Conservation (phyloP, 2,797 vertebrate genomes). For the Gobio occitaniae region DNA sequence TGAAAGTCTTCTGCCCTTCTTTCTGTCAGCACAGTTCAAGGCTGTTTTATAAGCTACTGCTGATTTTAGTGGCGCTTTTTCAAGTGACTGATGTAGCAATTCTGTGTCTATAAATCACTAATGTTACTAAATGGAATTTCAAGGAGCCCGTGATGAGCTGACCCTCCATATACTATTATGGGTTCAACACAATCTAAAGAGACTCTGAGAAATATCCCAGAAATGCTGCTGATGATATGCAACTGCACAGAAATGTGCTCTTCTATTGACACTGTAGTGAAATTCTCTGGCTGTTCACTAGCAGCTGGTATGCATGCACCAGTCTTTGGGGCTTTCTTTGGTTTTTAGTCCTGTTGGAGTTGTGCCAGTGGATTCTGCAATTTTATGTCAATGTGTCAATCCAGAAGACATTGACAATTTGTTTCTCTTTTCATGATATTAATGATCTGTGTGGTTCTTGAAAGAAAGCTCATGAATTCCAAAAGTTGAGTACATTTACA, state of each 20-base stretch:
- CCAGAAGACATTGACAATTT: slow-evolving; percentile 49
- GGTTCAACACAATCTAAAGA: neutral
- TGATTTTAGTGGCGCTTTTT: neutral
- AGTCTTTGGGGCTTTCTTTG: slow-evolving; percentile 63
- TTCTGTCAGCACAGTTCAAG: slow-evolving; percentile 7
- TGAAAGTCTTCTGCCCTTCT: slow-evolving; percentile 1
- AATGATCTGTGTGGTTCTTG: slow-evolving; percentile 62
- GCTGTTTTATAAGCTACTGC: slow-evolving; percentile 19
- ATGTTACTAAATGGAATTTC: slow-evolving; percentile 17
- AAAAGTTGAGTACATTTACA: slow-evolving; percentile 60
- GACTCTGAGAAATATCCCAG: slow-evolving; percentile 1
- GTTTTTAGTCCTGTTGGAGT: slow-evolving; percentile 69
- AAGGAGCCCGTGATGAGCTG: neutral
- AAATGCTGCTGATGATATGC: slow-evolving; percentile 61
- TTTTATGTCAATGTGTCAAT: slow-evolving; percentile 2
- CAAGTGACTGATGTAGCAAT: neutral
- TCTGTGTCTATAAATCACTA: slow-evolving; percentile 5
- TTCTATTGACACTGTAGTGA: slow-evolving; percentile 58
- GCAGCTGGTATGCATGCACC: slow-evolving; percentile 64
- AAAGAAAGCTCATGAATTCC: slow-evolving; percentile 67
- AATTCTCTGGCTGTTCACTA: slow-evolving; percentile 70
- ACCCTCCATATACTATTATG: neutral
- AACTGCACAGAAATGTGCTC: slow-evolving; percentile 56
- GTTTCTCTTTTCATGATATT: slow-evolving; percentile 62
- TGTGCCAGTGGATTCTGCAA: slow-evolving; percentile 60